Conservation (phyloP, 2,888 invertebrate genomes). For the Drosophila gaucha region DNA sequence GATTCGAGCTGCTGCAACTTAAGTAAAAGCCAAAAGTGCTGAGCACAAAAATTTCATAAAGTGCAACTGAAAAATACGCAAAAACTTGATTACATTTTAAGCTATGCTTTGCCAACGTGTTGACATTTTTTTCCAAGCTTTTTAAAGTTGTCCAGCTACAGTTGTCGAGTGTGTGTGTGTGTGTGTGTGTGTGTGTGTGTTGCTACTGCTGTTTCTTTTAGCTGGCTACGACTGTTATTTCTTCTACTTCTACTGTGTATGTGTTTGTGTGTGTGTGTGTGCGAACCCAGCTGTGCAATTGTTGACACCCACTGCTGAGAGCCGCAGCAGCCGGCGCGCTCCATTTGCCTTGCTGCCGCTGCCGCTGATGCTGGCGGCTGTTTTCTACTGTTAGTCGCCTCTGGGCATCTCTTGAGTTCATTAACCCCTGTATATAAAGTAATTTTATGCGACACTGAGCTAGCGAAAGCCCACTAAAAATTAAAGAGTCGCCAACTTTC, state of each 20-base stretch:
- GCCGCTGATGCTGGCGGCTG: constrained; percentile 57
- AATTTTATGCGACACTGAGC: constrained; percentile 39
- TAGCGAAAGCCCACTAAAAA: constrained; percentile 20
- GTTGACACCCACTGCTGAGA: constrained; percentile 73
- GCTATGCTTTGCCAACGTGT: constrained; percentile 39
- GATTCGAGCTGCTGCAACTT: constrained; percentile 40
- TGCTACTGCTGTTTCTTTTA: constrained; percentile 46
- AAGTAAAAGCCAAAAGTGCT: constrained; percentile 39
- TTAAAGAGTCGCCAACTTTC: constrained; percentile 44
- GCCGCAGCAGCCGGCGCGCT: constrained; percentile 60
- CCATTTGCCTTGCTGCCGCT: constrained; percentile 64
- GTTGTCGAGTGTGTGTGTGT: constrained; percentile 16
- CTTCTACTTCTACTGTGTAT: constrained; percentile 40
- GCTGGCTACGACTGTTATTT: constrained; percentile 50
- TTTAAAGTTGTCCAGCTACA: constrained; percentile 50
- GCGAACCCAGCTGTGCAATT: constrained; percentile 73
- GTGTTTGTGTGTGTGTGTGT: constrained; percentile 36
- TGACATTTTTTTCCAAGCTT: constrained; percentile 55
- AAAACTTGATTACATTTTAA: constrained; percentile 54
- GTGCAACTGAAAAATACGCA: constrained; percentile 18
- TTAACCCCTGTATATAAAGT: constrained; percentile 59
- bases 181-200: constrained; percentile 25
- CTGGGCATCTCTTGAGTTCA: constrained; percentile 60
- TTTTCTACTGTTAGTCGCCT: constrained; percentile 46
- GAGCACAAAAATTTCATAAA: constrained; percentile 43